A percentile compares a stretch with the other conserved stretches of the same genome.
These are phyloP conservation scores for Ectemnius continuus DNA, from an alignment of 2,888 invertebrate species.

Conservation along the genomic window DNA sequence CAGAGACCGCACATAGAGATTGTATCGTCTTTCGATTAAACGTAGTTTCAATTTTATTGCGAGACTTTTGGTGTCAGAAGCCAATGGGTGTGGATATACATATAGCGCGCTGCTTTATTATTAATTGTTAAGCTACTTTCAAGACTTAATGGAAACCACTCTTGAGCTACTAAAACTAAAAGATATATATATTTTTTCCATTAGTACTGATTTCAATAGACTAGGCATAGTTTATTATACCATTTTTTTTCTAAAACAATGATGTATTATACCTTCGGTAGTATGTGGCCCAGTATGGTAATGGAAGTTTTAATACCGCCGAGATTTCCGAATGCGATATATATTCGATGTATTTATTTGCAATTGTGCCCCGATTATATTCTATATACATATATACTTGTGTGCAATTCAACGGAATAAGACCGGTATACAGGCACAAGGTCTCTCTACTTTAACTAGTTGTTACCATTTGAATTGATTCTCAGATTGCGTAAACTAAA, in stretches of 20 bases:
- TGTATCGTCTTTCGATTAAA: slow-evolving; percentile 70
- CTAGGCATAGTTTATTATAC: not conserved
- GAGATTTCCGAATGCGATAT: slow-evolving; percentile 13
- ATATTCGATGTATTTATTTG: slow-evolving; percentile 48
- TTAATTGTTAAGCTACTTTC: slow-evolving; percentile 9
- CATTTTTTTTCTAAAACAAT: not conserved
- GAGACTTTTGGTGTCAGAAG: slow-evolving; percentile 26
- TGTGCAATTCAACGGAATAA: slow-evolving; percentile 40
- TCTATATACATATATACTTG: slow-evolving; percentile 43
- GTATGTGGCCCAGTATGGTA: not conserved
- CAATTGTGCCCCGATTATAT: slow-evolving; percentile 23
- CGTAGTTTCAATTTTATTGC: slow-evolving; percentile 41
- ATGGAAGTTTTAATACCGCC: not conserved
- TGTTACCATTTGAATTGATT: no score
- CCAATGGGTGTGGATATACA: slow-evolving; percentile 25
- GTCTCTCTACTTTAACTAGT: not conserved
- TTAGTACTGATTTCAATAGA: not conserved
- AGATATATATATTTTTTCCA: slow-evolving; percentile 6
- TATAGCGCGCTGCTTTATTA: slow-evolving; percentile 16
- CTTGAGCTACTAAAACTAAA: slow-evolving; percentile 5
- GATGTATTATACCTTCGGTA: slow-evolving; percentile 5
- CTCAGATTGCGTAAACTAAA: no score
- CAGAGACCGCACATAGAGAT: slow-evolving; percentile 80
- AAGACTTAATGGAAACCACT: slow-evolving; percentile 10
- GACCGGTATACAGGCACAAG: not conserved